Conservation (phyloP, 2,797 vertebrate species). For the Nothura maculosa region DNA sequence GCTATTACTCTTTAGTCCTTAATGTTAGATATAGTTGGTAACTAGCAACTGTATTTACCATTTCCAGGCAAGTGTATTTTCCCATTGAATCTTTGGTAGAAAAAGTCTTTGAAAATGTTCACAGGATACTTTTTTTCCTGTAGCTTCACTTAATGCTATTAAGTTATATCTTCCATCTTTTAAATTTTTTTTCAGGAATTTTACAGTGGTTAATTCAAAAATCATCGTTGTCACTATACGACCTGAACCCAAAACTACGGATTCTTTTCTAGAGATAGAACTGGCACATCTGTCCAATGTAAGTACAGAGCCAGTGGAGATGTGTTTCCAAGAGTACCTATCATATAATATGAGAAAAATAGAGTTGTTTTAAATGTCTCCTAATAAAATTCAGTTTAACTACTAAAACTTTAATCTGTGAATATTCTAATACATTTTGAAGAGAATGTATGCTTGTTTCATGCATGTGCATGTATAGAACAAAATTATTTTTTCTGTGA, state of each 20-base stretch:
- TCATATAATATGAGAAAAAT: neutral
- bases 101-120: neutral
- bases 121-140: neutral
- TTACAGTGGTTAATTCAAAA: conserved; percentile 97
- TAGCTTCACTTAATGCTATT: neutral
- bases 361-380: neutral
- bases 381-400: neutral
- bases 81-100: neutral
- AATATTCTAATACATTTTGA: neutral
- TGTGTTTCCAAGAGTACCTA: neutral
- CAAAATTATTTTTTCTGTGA: neutral
- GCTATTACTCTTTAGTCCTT: neutral
- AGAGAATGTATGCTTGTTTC: neutral
- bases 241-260: conserved; percentile 91
- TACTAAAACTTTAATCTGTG: neutral
- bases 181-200: conserved; percentile 88
- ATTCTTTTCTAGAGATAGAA: conserved; percentile 96
- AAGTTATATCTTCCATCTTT: neutral
- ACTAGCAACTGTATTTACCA: neutral
- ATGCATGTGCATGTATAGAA: neutral
- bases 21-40: neutral
- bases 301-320: conserved; percentile 76
- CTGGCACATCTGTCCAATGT: conserved; percentile 97
- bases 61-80: neutral
- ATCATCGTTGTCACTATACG: conserved; percentile 97